Evolutionary conservation across 2,797 vertebrate genomes (phyloP).

Genomic region (Syngnathus acus): DNA sequence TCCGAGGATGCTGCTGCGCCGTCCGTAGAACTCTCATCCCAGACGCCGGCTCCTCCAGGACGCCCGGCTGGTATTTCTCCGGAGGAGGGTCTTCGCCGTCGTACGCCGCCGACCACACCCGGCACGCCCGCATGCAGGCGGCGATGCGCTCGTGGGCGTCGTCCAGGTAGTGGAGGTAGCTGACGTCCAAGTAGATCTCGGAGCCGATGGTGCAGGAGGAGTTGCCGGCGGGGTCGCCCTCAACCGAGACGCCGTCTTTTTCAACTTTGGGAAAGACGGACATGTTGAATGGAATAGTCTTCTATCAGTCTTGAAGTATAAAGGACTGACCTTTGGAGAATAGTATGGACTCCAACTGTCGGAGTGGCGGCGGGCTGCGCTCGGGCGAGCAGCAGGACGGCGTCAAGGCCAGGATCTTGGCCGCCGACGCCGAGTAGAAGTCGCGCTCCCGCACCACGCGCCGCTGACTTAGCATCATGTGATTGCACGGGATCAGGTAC

Average conservation of each 20-base stretch:
- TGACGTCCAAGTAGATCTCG: slow-evolving; percentile 84
- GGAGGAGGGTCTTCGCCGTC: slow-evolving; percentile 84
- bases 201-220: slow-evolving; percentile 82
- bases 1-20: background rate
- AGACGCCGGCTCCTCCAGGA: slow-evolving; percentile 63
- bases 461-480: slow-evolving; percentile 96
- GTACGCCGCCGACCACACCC: slow-evolving; percentile 87
- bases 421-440: slow-evolving; percentile 89
- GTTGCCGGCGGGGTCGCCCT: slow-evolving; percentile 55
- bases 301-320: background rate
- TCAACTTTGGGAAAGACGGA: slow-evolving; percentile 48
- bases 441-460: slow-evolving; percentile 86
- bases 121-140: slow-evolving; percentile 79
- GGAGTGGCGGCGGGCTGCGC: slow-evolving; percentile 74
- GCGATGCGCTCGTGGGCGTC: slow-evolving; percentile 82
- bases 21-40: slow-evolving; percentile 25
- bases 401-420: slow-evolving; percentile 85
- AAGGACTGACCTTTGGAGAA: slow-evolving; percentile 76
- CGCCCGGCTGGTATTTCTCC: slow-evolving; percentile 70
- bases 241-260: slow-evolving; percentile 30
- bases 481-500: slow-evolving; percentile 95
- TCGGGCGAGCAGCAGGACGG: slow-evolving; percentile 87
- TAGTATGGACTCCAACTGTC: slow-evolving; percentile 81
- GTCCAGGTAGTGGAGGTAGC: slow-evolving; percentile 91
- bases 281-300: background rate